Base-by-base conservation (phyloP, 2,797 vertebrate genomes). In the Melanogrammus aeglefinus region DNA sequence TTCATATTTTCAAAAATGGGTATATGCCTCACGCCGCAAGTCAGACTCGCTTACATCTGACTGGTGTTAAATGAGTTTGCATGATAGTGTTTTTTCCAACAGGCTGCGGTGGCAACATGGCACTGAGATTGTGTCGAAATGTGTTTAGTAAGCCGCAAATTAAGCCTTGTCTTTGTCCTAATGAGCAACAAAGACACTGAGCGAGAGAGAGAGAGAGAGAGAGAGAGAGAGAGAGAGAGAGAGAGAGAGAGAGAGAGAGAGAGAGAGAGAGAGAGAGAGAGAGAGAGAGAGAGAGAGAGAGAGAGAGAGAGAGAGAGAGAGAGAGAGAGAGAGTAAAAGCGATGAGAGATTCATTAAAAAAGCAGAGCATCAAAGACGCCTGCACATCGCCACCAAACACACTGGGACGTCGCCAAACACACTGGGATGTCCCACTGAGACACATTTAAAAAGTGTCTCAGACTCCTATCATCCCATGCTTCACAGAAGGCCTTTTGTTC, bases 1-100 rank as follows among this genome's bases (percentile, higher is more conserved):
- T 81, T 82, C 84, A 66, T 7, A 5, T 51, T n/a, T 38, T 82
- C 80, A 7, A n/a, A n/a, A n/a, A 24, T 18, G 63, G 63, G n/a
- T 27, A 27, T 63, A 63, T 63, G n/a, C 57, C 24, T 21, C n/a
- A n/a, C 57, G 14, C 8, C 57, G 14, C 8, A n/a, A n/a, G 63
- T 69, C 63, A 8, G 24, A 69, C 63, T 69, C 63, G 63, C 24
- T 69, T 69, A 12, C 24, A 12, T 27, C 24, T 13, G 63, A 24
- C 57, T n/a, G 21, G 57, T 63, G 21, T 63, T 4, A 27, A 63
- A 69, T 69, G 1, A 27, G 63, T 69, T 27, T 69, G 9, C 12
- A 27, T 27, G n/a, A 69, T 13, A 69, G 63, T 27, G 63, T 69
- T 69, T 16, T 16, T 3, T 63, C 47, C 57, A 63, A 63, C n/a